A percentile compares a stretch with the other conserved stretches of the same genome.
These are phyloP conservation scores for Thereva unica DNA, from an alignment of 2,888 invertebrate genomes.

Conservation along the genomic window DNA sequence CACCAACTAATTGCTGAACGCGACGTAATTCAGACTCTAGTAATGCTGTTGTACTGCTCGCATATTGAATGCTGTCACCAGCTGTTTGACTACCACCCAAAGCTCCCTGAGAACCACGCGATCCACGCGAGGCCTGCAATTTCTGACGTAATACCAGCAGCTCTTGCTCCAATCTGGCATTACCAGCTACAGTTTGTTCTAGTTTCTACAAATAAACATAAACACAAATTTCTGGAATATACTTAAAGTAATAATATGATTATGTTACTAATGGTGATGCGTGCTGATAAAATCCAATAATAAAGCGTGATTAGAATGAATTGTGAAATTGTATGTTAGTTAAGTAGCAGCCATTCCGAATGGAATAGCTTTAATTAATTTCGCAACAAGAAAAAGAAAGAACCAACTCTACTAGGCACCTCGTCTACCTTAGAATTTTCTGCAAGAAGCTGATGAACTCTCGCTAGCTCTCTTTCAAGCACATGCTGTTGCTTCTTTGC, in stretches of 20 bases:
- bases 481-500: constrained; percentile 72
- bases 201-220: constrained; percentile 66
- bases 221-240: constrained; percentile 7
- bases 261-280: background rate
- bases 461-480: constrained; percentile 77
- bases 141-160: constrained; percentile 82
- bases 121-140: constrained; percentile 71
- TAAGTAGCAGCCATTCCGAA: constrained; percentile 2
- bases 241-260: no score
- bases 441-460: constrained; percentile 83
- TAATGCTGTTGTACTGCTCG: constrained; percentile 66
- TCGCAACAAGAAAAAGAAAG: constrained; percentile 44
- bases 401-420: constrained; percentile 65
- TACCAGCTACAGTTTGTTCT: constrained; percentile 90
- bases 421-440: constrained; percentile 87
- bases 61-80: constrained; percentile 59
- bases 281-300: constrained; percentile 1
- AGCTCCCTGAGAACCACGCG: constrained; percentile 51
- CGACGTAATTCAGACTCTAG: constrained; percentile 79
- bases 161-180: constrained; percentile 86
- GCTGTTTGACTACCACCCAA: constrained; percentile 44
- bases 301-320: constrained; percentile 23
- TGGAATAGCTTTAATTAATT: constrained; percentile 19
- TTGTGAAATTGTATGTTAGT: constrained; percentile 16
- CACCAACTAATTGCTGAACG: constrained; percentile 83